Evolutionary conservation across 2,113 vertebrate species (phyloP).

Genomic region (Psittacus erithacus): DNA sequence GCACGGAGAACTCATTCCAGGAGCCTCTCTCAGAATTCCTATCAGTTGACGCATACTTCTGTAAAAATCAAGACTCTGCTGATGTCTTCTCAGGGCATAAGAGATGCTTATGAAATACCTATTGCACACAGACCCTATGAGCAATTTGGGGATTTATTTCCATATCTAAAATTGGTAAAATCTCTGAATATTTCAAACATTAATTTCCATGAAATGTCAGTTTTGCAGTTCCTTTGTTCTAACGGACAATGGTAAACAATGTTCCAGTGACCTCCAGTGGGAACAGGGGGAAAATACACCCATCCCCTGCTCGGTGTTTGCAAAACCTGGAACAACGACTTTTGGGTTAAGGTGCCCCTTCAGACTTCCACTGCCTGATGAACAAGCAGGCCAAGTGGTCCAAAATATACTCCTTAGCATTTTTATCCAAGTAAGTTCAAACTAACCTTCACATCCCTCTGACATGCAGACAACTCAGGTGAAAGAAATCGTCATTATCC

Average conservation of each 20-base stretch:
- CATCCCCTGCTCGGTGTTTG: background rate
- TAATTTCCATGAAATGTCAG: background rate
- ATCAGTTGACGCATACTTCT: background rate
- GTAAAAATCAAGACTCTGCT: background rate
- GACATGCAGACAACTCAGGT: accelerated
- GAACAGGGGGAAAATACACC: conserved; percentile 10
- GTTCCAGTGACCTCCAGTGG: conserved; percentile 79
- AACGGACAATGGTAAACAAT: conserved; percentile 42
- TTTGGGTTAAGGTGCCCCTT: background rate
- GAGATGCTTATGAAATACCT: background rate
- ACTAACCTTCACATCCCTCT: background rate
- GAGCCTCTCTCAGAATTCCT: conserved; percentile 4
- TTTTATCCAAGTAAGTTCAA: background rate
- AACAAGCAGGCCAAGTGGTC: background rate
- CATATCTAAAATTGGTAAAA: background rate
- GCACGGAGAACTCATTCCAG: background rate
- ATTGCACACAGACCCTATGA: background rate
- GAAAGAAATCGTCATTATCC: background rate
- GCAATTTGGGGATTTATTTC: conserved; percentile 30
- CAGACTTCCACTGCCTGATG: accelerated
- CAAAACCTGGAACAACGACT: background rate
- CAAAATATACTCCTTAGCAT: accelerated
- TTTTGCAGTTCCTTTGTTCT: conserved; percentile 65
- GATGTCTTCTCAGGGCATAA: background rate
- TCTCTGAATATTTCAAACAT: background rate